Evolutionary conservation across 2,113 vertebrate genomes (phyloP), one percentile per base, ranked within the genome.

Genomic region (Nothoprocta pentlandii): DNA sequence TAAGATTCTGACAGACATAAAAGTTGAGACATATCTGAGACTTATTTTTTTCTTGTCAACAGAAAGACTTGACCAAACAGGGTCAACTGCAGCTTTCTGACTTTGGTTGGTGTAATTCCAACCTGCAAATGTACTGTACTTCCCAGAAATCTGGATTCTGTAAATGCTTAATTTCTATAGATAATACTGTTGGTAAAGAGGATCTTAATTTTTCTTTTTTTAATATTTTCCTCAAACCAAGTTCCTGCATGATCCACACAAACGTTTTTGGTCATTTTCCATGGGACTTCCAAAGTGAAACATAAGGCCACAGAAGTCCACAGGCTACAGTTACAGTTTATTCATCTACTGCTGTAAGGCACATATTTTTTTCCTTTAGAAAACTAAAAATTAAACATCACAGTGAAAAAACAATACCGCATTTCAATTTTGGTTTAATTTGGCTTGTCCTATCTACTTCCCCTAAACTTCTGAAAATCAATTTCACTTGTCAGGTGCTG

Each of bases 291-390:
- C 28, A 75, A 70, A 93, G 68, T 87, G 67, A 92, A 94, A 94
- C 46, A 62, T 46, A 93, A 54, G 90, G 85, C 88, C 93, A 92
- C 26, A 78, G 84, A 92, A 85, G 56, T 64, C 74, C 86, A 82
- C 28, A 91, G 66, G 54, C 63, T 91, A 83, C 79, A 96, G 74
- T 10, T 64, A 36, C 20, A 93, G 80, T 79, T 61, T 92, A 59
- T 84, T 95, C 34, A 80, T 89, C 95, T 66, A 71, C 53, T 89
- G 91, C 56, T 87, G 94, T 98, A 98, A 98, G 97, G 98, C 97
- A 97, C 96, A 51, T 39, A 80, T 90, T 19, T 22, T 53, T 93
- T 30, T 80, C 79, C 91, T 71, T 71, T 90, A 93, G 75, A 95
- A 84, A 70, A 96, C 89, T 97, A 41, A 39, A 93, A 94, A 63